Base-by-base conservation (phyloP, 2,888 invertebrate species). In the Tanytarsus gracilentus region DNA sequence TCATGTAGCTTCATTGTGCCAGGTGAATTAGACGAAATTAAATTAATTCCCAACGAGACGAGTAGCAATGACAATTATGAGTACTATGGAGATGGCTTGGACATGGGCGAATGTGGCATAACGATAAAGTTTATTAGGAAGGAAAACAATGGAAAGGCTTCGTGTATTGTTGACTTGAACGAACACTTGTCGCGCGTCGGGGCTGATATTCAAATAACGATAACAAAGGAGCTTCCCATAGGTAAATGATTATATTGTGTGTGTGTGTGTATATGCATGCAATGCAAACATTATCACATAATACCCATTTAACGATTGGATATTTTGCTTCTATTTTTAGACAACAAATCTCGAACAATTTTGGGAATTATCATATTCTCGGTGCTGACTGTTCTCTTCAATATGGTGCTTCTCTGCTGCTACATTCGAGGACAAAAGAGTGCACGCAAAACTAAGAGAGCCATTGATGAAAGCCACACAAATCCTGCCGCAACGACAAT, bases 321-420 rank as follows among this genome's bases (percentile, higher is more conserved):
- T n/a, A n/a, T n/a, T 21, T 40, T 39, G 16, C 40, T 44, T 44
- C 16, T 36, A 36, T 11, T 8, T 36, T 33, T 33, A 44, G 44
- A 44, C 44, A 44, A 44, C 21, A 44, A 44, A 21, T 23, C n/a
- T 18, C 18, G 44, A 44, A 44, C 44, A 18, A 44, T 44, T 18
- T 18, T 16, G 16, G 44, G 44, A 18, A 44, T 44, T 21, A 44
- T 44, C 18, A 8, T 44, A 5, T 44, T 44, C 23, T 18, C 44
- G 11, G 23, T 44, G 1, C 18, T 44, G 4, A 44, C 44, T 23
- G 21, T 44, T 2, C 11, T 44, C 18, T 44, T 44, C 18, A 44
- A 44, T n/a, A 18, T 16, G 7, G 18, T 44, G 9, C 21, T 44
- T 5, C 5, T 44, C 2, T 44, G 23, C 23, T 44, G 44, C 18